Evolutionary conservation across 2,113 vertebrate genomes (phyloP), one percentile per base, ranked within the genome.

Genomic region (Sylvia atricapilla): DNA sequence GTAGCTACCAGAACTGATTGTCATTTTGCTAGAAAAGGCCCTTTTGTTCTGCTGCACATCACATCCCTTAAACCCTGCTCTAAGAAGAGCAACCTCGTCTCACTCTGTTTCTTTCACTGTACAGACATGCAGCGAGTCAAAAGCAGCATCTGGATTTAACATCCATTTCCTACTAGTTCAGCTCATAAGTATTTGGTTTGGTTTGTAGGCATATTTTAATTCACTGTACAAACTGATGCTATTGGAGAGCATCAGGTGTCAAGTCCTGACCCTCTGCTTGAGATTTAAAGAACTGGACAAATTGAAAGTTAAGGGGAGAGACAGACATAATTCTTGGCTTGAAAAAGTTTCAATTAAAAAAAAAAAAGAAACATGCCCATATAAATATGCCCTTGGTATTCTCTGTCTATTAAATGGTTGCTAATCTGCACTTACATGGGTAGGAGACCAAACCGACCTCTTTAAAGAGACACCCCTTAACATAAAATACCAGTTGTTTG

Each of bases 231-330:
- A 69, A 64, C 3, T 18, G 28, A 22, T 15, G 11, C 8, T 28
- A 49, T 0, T 0, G 4, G 11, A 52, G 14, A 76, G 8, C 43
- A 67, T 43, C 21, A 46, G 23, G 58, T 3, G 11, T 17, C 46
- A 70, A 43, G 46, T 50, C 17, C 37, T 22, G 39, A 43, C 13
- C 27, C 62, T 70, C 16, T 52, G 39, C 25, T 56, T 23, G 22
- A 72, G 52, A 30, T 13, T 39, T 75, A 43, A 63, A 20, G 17
- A 67, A 37, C 47, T 4, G 11, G 23, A 33, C 5, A 64, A 67
- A 62, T 1, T 47, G 27, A 24, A 82, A 58, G 8, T 25, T 22
- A 59, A 49, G 18, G 21, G 41, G 9, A 84, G 24, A 58, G 50
- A 27, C 10, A 33, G 37, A 39, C 35, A 56, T 13, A 73, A 83